Conservation (phyloP, 2,888 invertebrate species). For the Hecatera dysodea region DNA sequence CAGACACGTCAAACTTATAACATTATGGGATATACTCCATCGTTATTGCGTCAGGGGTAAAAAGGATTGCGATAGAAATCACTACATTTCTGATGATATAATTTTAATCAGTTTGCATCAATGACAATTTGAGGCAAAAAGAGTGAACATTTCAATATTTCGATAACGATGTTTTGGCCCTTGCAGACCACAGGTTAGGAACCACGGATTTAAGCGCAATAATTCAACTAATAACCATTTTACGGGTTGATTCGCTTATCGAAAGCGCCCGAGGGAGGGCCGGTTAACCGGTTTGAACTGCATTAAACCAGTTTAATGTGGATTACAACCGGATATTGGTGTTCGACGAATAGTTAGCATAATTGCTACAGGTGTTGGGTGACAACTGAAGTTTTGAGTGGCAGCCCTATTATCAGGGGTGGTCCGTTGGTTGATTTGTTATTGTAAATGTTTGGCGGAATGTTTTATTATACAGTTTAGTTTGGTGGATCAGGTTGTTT, state of each 20-base stretch:
- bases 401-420: constrained; percentile 29
- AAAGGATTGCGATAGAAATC: too few relatives aligned
- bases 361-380: constrained; percentile 56
- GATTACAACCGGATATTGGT: constrained; percentile 77
- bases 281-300: constrained; percentile 76
- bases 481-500: not conserved
- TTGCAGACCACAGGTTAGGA: too few relatives aligned
- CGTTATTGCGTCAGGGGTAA: too few relatives aligned
- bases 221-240: constrained; percentile 58
- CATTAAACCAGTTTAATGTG: constrained; percentile 79
- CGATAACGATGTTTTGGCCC: too few relatives aligned
- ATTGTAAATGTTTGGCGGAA: constrained; percentile 18
- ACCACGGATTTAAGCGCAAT: constrained; percentile 47
- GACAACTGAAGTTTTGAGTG: constrained; percentile 51
- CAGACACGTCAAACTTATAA: too few relatives aligned
- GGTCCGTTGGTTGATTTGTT: constrained; percentile 39
- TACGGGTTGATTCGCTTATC: constrained; percentile 58
- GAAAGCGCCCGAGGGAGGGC: constrained; percentile 64
- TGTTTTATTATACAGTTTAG: constrained; percentile 12
- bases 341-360: constrained; percentile 63
- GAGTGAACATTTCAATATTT: too few relatives aligned
- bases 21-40: too few relatives aligned
- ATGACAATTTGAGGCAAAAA: too few relatives aligned
- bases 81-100: too few relatives aligned
- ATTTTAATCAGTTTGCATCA: too few relatives aligned